Conservation (phyloP, 2,797 vertebrate species). For the Bucorvus abyssinicus region DNA sequence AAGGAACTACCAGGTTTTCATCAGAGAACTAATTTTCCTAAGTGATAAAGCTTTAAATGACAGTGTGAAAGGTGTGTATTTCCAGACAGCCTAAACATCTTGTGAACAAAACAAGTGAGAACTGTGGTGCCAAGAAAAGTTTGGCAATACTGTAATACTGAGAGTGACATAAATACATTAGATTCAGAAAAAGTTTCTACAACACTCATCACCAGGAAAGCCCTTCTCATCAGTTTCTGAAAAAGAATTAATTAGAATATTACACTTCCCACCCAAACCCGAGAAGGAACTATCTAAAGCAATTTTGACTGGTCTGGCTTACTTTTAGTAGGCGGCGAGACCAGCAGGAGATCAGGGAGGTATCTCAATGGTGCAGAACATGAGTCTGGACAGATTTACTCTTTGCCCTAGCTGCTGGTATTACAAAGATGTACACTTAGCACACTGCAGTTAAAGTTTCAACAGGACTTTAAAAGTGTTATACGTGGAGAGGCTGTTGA, state of each 20-base stretch:
- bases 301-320: background rate
- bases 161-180: background rate
- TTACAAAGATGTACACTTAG: background rate
- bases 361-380: background rate
- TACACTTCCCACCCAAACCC: background rate
- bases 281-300: background rate
- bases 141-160: background rate
- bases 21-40: background rate
- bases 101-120: background rate
- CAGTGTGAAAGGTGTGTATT: background rate
- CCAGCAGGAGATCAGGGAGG: background rate
- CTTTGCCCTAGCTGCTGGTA: background rate
- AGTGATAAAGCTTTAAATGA: background rate
- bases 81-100: background rate
- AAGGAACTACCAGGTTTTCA: background rate
- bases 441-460: background rate
- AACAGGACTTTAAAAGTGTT: fast-evolving
- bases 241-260: background rate
- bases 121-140: background rate
- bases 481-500: background rate
- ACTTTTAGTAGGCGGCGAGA: background rate
- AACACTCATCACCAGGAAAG: background rate
- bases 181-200: background rate
- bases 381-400: background rate
- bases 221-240: background rate